Percentiles rank a stretch among this genome's conserved stretches.
These are phyloP conservation scores for Anguilla japonica DNA, from an alignment of 2,113 vertebrate species.

Conservation along the genomic window DNA sequence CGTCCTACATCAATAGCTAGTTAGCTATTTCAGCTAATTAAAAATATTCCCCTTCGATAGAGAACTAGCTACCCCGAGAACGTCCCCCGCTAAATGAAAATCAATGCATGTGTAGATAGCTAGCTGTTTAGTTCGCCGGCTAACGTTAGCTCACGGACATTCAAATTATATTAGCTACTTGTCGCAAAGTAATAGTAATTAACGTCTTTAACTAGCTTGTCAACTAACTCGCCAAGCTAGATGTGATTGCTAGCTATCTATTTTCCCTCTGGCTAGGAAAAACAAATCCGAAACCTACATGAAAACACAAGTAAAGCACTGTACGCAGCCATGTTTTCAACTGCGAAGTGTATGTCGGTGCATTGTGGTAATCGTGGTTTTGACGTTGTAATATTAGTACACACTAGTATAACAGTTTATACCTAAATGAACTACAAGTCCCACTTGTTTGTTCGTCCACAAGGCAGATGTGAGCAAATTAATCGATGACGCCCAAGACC, in stretches of 20 bases:
- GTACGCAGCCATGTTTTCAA: slow-evolving; percentile 72
- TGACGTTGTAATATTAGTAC: no score
- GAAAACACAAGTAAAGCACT: slow-evolving; percentile 54
- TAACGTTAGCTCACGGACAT: slow-evolving; percentile 1
- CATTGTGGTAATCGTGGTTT: slow-evolving; percentile 68
- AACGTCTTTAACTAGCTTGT: not conserved
- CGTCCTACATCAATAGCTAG: not conserved
- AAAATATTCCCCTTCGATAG: not conserved
- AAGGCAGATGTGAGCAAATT: not conserved
- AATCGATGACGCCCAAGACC: not conserved
- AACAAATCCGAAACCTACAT: slow-evolving; percentile 57
- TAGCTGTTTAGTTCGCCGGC: not conserved
- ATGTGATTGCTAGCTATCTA: not conserved
- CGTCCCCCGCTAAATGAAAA: not conserved
- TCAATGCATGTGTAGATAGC: not conserved
- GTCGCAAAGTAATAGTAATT: not conserved
- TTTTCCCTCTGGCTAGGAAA: slow-evolving; percentile 31
- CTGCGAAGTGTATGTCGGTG: slow-evolving; percentile 35
- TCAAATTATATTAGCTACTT: slow-evolving; percentile 6
- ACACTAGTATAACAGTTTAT: not conserved
- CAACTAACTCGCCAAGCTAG: not conserved
- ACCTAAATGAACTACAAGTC: not conserved
- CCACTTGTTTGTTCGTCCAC: not conserved
- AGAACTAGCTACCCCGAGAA: not conserved
- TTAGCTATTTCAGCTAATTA: not conserved